Evolutionary conservation across 2,888 invertebrate species (phyloP).

Genomic region (Liodrosophila aerea): DNA sequence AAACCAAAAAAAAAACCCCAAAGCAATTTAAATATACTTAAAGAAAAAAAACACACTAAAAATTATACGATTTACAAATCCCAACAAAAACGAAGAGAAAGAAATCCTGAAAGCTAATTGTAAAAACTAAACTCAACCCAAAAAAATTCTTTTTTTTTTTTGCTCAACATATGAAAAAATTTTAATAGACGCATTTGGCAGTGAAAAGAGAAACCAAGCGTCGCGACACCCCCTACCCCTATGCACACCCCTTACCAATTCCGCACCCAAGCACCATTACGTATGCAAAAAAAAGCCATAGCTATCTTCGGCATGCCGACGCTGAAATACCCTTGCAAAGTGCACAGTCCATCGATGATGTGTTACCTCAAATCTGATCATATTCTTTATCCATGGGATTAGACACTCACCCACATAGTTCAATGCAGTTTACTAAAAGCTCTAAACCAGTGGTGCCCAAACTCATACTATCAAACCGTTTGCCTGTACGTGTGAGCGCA

Average conservation of each 20-base stretch:
- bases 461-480: no score
- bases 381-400: no score
- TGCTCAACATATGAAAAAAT: slow-evolving; percentile 38
- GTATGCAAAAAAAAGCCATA: slow-evolving; percentile 4
- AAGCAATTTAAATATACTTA: slow-evolving; percentile 43
- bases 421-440: no score
- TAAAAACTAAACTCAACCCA: slow-evolving; percentile 35
- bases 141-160: slow-evolving; percentile 36
- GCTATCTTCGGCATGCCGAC: not conserved
- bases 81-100: slow-evolving; percentile 18
- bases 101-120: slow-evolving; percentile 44
- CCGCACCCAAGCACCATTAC: slow-evolving; percentile 3
- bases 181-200: slow-evolving; percentile 15
- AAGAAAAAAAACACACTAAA: slow-evolving; percentile 35
- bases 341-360: no score
- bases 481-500: no score
- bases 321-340: slow-evolving; percentile 2
- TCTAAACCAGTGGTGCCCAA: no score
- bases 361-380: no score
- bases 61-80: slow-evolving; percentile 70
- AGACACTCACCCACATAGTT: no score
- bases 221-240: not conserved
- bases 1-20: slow-evolving; percentile 38
- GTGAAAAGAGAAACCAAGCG: slow-evolving; percentile 8
- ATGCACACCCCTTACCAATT: not conserved